Evolutionary conservation across 2,113 vertebrate genomes (phyloP), one percentile per base, ranked within the genome.

Genomic region (Neolamprologus toae): DNA sequence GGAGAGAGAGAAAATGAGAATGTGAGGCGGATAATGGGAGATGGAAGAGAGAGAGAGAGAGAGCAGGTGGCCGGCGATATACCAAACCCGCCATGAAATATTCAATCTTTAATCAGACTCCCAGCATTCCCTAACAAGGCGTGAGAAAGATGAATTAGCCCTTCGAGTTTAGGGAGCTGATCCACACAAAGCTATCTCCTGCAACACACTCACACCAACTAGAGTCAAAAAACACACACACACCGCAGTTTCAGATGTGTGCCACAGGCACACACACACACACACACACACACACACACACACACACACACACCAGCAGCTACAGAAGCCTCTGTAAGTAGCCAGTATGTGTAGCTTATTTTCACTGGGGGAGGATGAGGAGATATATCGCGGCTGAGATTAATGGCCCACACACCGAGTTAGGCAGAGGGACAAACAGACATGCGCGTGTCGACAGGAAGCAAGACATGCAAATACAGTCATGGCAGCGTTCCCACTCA

Each of bases 51-150:
- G 81, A 61, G 71, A 87, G 59, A 47, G 79, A 85, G 87, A 84
- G 92, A 92, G 93, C 92, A 94, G 93, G 94, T 94, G 94, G 93
- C 78, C 87, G n/a, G 84, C 59, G 40, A 91, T 92, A 89, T 76
- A 93, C 68, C 94, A 93, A 89, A 92, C 90, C 90, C 82, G 57
- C 89, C 94, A 94, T 94, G 87, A 95, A 95, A 95, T 94, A 94
- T 95, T 95, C 91, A 93, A 93, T 94, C 93, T 95, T 94, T 93
- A 93, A 94, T 95, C 94, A 94, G 94, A 93, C 90, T 93, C 86
- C 87, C 93, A 89, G 92, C 93, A 90, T 93, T 95, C 88, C 92
- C 86, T 94, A 94, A 95, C 90, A 89, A 95, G 93, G 92, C 88
- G 84, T 93, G 91, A 94, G 91, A 94, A 92, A 93, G 93, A 95